A percentile compares a stretch with the other conserved stretches of the same genome.
These are phyloP conservation scores for Dyspetes luteomarginatus DNA, from an alignment of 2,888 invertebrate genomes.

Conservation along the genomic window DNA sequence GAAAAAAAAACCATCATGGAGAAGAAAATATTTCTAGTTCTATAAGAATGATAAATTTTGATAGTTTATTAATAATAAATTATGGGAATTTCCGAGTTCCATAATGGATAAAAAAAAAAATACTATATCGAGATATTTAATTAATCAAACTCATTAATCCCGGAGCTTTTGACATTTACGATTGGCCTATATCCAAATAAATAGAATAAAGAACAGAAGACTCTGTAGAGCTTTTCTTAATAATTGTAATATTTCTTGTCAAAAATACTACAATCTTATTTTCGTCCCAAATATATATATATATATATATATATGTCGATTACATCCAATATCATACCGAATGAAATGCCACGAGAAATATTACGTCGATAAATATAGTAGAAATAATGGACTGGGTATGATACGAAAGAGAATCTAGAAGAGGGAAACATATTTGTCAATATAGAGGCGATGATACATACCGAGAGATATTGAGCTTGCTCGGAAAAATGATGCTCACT, in stretches of 20 bases:
- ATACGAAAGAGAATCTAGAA: slow-evolving; percentile 32
- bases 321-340: slow-evolving; percentile 5
- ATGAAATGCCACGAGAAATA: slow-evolving; percentile 35
- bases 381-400: slow-evolving; percentile 37
- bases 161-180: too few relatives aligned
- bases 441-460: slow-evolving; percentile 38
- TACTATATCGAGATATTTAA: too few relatives aligned
- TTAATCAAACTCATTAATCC: too few relatives aligned
- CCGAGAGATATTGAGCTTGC: slow-evolving; percentile 44
- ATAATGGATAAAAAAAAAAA: too few relatives aligned
- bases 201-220: too few relatives aligned
- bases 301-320: too few relatives aligned
- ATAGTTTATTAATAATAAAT: too few relatives aligned
- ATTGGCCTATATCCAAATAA: too few relatives aligned
- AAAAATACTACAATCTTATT: slow-evolving; percentile 6
- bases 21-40: too few relatives aligned
- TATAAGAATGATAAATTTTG: too few relatives aligned
- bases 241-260: slow-evolving; percentile 1
- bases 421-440: slow-evolving; percentile 45
- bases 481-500: slow-evolving; percentile 28
- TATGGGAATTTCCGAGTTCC: too few relatives aligned
- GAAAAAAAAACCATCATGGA: not conserved
- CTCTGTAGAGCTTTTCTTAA: not conserved
- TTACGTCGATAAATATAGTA: slow-evolving; percentile 38
- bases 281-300: not conserved